phyloP scores from a whole-genome alignment of 2,888 invertebrate genomes.

The Himalopsyche tibetana region DNA sequence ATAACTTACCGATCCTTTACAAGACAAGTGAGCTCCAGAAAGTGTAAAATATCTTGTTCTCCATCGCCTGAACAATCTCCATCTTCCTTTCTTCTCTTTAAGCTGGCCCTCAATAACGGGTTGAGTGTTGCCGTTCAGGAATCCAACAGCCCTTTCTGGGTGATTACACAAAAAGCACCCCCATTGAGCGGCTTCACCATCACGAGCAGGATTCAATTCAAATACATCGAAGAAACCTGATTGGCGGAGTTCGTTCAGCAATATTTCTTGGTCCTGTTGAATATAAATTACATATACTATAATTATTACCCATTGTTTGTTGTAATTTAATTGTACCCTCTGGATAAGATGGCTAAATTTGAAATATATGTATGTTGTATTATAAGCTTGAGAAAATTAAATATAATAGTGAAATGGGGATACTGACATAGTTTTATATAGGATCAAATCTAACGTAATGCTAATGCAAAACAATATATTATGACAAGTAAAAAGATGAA shows the following conservation, averaged over 20 bases:
- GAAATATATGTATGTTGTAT: too few relatives aligned
- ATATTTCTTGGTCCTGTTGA: constrained; percentile 87
- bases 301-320: too few relatives aligned
- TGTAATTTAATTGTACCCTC: too few relatives aligned
- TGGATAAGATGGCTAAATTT: too few relatives aligned
- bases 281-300: constrained; percentile 15
- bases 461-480: too few relatives aligned
- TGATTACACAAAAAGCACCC: constrained; percentile 96
- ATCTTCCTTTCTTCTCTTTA: constrained; percentile 94
- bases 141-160: constrained; percentile 91
- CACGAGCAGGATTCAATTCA: constrained; percentile 81
- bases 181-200: constrained; percentile 81
- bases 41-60: constrained; percentile 95
- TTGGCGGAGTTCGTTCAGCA: constrained; percentile 90
- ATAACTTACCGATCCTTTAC: constrained; percentile 85
- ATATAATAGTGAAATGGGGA: too few relatives aligned
- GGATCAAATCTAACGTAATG: too few relatives aligned
- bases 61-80: constrained; percentile 94
- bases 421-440: too few relatives aligned
- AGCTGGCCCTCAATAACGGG: constrained; percentile 94
- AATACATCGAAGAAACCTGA: constrained; percentile 96
- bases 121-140: constrained; percentile 86
- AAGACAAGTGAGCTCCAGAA: constrained; percentile 93
- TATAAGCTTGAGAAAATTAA: too few relatives aligned
- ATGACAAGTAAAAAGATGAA: too few relatives aligned